Base-by-base conservation (phyloP, 2,113 vertebrate genomes). In the Callopanchax toddi region DNA sequence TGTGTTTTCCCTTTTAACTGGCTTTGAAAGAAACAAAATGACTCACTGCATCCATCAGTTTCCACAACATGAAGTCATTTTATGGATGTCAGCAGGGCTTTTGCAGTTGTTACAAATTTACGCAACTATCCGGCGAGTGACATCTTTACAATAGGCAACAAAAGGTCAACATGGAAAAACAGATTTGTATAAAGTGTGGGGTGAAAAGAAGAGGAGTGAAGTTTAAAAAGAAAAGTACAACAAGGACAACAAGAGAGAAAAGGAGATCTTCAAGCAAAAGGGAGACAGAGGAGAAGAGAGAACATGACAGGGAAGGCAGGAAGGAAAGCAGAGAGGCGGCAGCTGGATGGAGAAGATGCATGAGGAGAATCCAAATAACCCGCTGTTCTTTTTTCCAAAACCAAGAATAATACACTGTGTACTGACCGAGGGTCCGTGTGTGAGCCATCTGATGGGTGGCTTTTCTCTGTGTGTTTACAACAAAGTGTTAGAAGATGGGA, bases 361-460 rank as follows among this genome's bases (percentile, higher is more conserved):
- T 67, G 74, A 85, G 67, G 49, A 67, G 82, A 86, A 90, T 90
- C 84, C 76, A 71, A 84, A 91, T 86, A 72, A 75, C 71, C 66
- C 74, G 53, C 71, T 54, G 78, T 79, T 83, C 71, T 73, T 73
- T 72, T 48, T 22, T 65, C 11, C n/a, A 20, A 82, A 74, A 89
- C 67, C 57, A 59, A 64, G 55, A 55, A 54, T 45, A 76, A 80
- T 76, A 83, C 67, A 82, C 69, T 58, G 42, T 64, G 69, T 67
- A 50, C 57, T 17, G 48, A 65, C 21, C 46, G 45, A 50, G 56
- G 29, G 57, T 55, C 26, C 16, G 4, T 62, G 43, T 65, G 51
- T 51, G 36, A 50, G 54, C 23, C 63, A 22, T 64, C 54, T 63
- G 58, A 74, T 9, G 15, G 55, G 42, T 58, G 21, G 54, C 10